Evolutionary conservation across 2,797 vertebrate species (phyloP).

Genomic region (Tadarida brasiliensis): DNA sequence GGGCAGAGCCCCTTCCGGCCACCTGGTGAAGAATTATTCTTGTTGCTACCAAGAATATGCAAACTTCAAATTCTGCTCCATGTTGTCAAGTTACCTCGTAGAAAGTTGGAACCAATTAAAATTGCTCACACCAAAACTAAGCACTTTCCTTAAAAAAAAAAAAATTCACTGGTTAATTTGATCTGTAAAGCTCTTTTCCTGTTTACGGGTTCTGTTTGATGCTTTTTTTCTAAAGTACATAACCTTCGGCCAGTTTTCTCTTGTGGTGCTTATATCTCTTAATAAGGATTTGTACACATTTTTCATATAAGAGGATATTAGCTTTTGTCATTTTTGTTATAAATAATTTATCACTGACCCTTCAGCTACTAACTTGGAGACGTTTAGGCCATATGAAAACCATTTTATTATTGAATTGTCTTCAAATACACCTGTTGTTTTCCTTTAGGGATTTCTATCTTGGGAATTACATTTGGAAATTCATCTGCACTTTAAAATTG

Average conservation of each 20-base stretch:
- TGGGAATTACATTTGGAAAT: neutral
- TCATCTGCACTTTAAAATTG: neutral
- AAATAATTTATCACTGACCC: neutral
- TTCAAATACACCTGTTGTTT: neutral
- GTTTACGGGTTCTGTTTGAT: neutral
- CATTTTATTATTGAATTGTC: neutral
- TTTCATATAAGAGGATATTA: neutral
- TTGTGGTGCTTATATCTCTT: neutral
- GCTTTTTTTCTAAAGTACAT: neutral
- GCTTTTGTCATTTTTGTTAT: neutral
- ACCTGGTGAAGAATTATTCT: neutral
- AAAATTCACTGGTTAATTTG: neutral
- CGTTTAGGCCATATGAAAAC: neutral
- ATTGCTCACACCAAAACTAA: neutral
- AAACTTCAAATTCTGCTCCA: neutral
- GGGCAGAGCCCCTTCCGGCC: accelerated
- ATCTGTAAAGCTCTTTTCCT: neutral
- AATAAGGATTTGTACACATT: neutral
- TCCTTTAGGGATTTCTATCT: neutral
- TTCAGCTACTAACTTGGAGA: neutral
- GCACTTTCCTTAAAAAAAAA: neutral
- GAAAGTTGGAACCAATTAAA: neutral
- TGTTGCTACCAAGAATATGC: neutral
- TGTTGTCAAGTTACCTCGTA: too few species aligned
- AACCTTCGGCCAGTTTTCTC: neutral